Base-by-base conservation (phyloP, 2,797 vertebrate genomes). In the Pachyuromys duprasi region DNA sequence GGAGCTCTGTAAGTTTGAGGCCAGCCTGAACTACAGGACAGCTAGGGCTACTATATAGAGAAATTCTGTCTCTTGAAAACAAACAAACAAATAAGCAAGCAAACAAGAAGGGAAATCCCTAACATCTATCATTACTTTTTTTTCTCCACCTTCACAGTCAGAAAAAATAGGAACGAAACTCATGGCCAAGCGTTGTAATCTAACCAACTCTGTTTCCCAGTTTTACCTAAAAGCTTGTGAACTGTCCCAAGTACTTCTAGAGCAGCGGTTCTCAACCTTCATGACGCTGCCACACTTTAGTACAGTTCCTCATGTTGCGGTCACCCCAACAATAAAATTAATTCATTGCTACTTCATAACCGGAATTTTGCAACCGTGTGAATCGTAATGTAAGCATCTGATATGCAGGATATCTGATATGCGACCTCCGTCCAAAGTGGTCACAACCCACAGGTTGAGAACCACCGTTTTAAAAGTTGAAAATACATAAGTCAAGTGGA, bases 101-200 rank as follows among this genome's bases (percentile, higher is more conserved):
- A 57, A 17, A 45, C 39, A 75, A 75, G 26, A 94, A 80, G 80
- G 8, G 42, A 95, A 93, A 74, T 63, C 33, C 49, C 81, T 80
- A 13, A 39, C 12, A 18, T 72, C 69, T 75, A 33, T 92, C 69
- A 67, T 28, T 2, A 14, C 81, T 92, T 93, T 78, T 93, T 78
- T 57, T 84, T 93, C 96, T 95, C 90, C 39, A 92, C 86, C 86
- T 94, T 89, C 3, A 2, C 57, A 92, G 31, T 55, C 96, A 95
- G 65, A 90, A 93, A 97, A 91, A 86, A 18, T 72, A 80, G 24
- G 45, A 95, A 63, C 75, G 45, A 87, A 86, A 86, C 86, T 89
- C 80, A 86, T 42, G 70, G 72, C 28, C 91, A 84, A 78, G 62
- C 63, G 24, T 90, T 78, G 63, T 93, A 87, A 91, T 82, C 70